Evolutionary conservation across 2,113 vertebrate species (phyloP), one percentile per base, ranked within the genome.

Genomic region (Promerops cafer): DNA sequence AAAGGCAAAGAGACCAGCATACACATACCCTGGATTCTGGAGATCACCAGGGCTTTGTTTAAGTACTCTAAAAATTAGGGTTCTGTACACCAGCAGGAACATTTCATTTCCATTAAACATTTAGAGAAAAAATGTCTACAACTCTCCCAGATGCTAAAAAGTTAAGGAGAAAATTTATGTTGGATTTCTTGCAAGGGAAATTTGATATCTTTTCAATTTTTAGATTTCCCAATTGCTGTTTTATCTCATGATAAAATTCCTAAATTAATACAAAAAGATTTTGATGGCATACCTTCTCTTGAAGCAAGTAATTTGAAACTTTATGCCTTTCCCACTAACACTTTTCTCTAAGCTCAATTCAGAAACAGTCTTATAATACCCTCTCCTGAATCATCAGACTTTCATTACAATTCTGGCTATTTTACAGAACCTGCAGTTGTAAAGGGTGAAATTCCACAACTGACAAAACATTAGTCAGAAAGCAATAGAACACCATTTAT

Each of bases 381-480:
- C 27, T 78, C 27, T 42, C 77, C 54, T 90, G 69, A 94, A 77
- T 95, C 83, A 95, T 79, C 75, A 87, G 83, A 61, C 72, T 91
- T 71, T 44, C 45, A 77, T 93, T 63, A 70, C 60, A n/a, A 27
- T 89, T 87, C 64, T 79, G 71, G 83, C 94, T 94, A 68, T 91
- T 59, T 66, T 72, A 64, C 91, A 95, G 95, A 79, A 61, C 83
- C 93, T 84, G 63, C 59, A 93, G 70, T 83, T 83, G 24, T 77
- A 69, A 89, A 89, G 70, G 69, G 53, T 93, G 44, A 44, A 79
- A 92, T 78, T 90, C 60, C 93, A 84, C 26, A 92, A 63, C 66
- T 77, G 60, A 90, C 83, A 95, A 91, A 93, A 52, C 69, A 65
- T 95, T 95, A 95, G 65, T 96, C 92, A 98, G 45, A 68, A 69